Base-by-base conservation (phyloP, 2,888 invertebrate genomes). In the Nomada fabriciana region DNA sequence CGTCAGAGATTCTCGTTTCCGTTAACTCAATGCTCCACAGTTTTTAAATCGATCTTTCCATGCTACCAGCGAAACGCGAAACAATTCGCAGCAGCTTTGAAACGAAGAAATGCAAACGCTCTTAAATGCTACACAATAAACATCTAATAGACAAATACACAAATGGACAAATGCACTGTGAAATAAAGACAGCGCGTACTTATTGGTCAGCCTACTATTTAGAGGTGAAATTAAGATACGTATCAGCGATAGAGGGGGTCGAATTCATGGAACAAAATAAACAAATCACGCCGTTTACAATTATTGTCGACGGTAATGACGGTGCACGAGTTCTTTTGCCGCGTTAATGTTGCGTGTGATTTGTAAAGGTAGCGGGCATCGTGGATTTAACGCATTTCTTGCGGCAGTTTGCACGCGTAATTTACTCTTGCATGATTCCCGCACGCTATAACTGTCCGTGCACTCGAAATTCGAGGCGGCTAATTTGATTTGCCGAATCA, bases 401-500 rank as follows among this genome's bases (percentile, higher is more conserved):
- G 69, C n/a, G 3, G n/a, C 25, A 42, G 18, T 43, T 43, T 69
- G 57, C 57, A 29, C 57, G 57, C 0, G 23, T 57, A 69, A 69
- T 69, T 69, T 59, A 59, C 69, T 68, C 3, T 15, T 20, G 5
- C 18, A 18, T 11, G 55, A 57, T 23, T 36, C 20, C 18, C 23
- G 23, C 57, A 15, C 13, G 42, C 13, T 29, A 11, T 29, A 59
- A 67, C 36, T 50, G 52, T 52, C 43, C 55, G 13, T 57, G 13
- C 18, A 20, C n/a, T 55, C 18, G 69, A 7, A 69, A 57, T 57
- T 69, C 36, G 53, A 67, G 36, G 52, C 20, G 15, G 67, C 15
- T 67, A 67, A 67, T 67, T 67, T 36, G 67, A 67, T 67, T 53
- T 67, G 36, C 36, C 15, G 52, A 67, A 20, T 67, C 29, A 53